Evolutionary conservation across 2,888 invertebrate species (phyloP).

Genomic region (Labia minor): DNA sequence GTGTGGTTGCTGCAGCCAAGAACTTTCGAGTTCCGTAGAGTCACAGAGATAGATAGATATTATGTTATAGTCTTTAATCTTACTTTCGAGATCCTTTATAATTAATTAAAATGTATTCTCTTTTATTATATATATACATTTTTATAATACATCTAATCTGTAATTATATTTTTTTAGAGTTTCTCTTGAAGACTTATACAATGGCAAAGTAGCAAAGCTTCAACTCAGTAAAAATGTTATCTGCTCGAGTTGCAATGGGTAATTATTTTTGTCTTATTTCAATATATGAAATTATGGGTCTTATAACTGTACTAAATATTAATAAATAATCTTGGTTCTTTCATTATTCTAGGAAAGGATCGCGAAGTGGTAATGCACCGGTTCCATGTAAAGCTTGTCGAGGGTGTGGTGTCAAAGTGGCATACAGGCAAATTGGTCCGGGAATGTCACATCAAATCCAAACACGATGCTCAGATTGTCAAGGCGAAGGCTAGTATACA

Average conservation of each 20-base stretch:
- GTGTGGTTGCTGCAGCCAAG: too few species aligned
- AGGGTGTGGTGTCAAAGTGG: conserved; percentile 65
- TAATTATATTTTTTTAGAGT: too few species aligned
- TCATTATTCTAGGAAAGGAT: conserved; percentile 42
- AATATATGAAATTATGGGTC: conserved; percentile 14
- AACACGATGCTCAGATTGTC: conserved; percentile 35
- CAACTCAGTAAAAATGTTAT: conserved; percentile 74
- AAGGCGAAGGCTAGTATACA: conserved; percentile 36
- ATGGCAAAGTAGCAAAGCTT: conserved; percentile 74
- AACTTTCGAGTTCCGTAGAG: too few species aligned
- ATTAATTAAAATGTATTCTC: too few species aligned
- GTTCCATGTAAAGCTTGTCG: conserved; percentile 60
- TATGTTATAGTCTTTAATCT: too few species aligned
- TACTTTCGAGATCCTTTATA: too few species aligned
- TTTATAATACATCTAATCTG: too few species aligned
- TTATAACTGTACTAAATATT: too few species aligned
- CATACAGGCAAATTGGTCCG: conserved; percentile 57
- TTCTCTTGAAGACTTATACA: conserved; percentile 80
- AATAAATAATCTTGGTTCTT: conserved; percentile 13
- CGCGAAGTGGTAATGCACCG: conserved; percentile 56
- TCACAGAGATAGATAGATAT: too few species aligned
- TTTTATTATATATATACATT: too few species aligned
- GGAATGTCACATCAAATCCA: conserved; percentile 32
- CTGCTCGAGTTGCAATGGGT: conserved; percentile 65
- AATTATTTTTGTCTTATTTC: conserved; percentile 35